Evolutionary conservation across 2,113 vertebrate species (phyloP).

Genomic region (Trematomus loennbergii): DNA sequence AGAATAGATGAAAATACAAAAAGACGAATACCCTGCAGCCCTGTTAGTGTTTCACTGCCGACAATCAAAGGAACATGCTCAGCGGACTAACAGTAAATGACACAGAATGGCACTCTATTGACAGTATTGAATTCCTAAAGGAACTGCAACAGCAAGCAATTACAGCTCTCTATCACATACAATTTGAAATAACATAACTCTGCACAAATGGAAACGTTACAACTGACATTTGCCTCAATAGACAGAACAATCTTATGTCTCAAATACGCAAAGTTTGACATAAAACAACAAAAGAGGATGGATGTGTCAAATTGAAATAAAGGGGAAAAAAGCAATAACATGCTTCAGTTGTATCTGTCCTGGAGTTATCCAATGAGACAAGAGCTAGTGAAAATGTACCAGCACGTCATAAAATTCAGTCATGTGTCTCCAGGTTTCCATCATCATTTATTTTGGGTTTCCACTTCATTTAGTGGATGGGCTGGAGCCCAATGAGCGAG

Average conservation of each 20-base stretch:
- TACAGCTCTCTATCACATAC: constrained; percentile 65
- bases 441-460: constrained; percentile 73
- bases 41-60: constrained; percentile 55
- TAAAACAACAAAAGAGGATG: background rate
- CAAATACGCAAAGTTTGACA: background rate
- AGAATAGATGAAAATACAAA: constrained; percentile 33
- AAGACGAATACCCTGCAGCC: constrained; percentile 52
- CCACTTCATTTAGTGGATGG: constrained; percentile 81
- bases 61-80: constrained; percentile 67
- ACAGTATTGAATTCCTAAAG: constrained; percentile 73
- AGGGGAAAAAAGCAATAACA: constrained; percentile 30
- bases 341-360: constrained; percentile 18
- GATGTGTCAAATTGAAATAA: constrained; percentile 20
- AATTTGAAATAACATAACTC: constrained; percentile 67
- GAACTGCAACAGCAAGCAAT: constrained; percentile 61
- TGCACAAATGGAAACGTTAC: constrained; percentile 56
- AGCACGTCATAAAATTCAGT: constrained; percentile 71
- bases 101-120: constrained; percentile 64
- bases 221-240: constrained; percentile 54
- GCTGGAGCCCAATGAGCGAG: constrained; percentile 54
- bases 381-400: constrained; percentile 68
- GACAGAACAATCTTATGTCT: background rate
- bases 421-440: constrained; percentile 67
- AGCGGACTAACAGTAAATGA: constrained; percentile 63
- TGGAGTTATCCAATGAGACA: constrained; percentile 49